These are phyloP conservation scores for Raja brachyura DNA, from an alignment of 2,113 vertebrate species.

Conservation along the genomic window DNA sequence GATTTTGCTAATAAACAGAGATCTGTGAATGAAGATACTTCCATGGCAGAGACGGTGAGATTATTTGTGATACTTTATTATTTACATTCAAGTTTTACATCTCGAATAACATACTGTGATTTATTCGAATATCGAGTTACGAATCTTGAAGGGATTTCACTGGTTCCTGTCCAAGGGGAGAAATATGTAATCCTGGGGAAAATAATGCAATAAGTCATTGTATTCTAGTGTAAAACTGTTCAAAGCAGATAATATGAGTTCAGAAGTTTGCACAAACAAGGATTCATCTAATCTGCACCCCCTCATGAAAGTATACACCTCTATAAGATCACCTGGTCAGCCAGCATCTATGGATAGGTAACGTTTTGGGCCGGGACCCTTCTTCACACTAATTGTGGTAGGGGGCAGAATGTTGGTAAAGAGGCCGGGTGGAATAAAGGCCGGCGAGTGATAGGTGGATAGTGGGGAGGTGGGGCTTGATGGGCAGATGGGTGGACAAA, in stretches of 20 bases:
- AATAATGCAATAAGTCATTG: too few species aligned
- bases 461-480: too few species aligned
- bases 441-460: too few species aligned
- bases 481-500: too few species aligned
- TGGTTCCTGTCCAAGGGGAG: neutral
- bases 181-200: neutral
- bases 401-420: too few species aligned
- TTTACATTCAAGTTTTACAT: neutral
- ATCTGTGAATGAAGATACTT: constrained; percentile 8
- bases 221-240: neutral
- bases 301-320: too few species aligned
- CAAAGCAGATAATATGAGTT: neutral
- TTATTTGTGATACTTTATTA: neutral
- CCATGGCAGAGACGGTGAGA: neutral
- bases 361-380: too few species aligned
- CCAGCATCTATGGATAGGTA: too few species aligned
- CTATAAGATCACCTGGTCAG: too few species aligned
- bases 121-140: neutral
- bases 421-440: too few species aligned
- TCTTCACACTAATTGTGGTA: too few species aligned
- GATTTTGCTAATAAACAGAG: neutral
- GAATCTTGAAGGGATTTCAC: neutral
- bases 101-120: neutral
- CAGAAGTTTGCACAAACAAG: neutral
- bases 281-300: too few species aligned